Evolutionary conservation across 2,888 invertebrate genomes (phyloP), one percentile per base, ranked within the genome.

Genomic region (Tenthredo distinguenda): DNA sequence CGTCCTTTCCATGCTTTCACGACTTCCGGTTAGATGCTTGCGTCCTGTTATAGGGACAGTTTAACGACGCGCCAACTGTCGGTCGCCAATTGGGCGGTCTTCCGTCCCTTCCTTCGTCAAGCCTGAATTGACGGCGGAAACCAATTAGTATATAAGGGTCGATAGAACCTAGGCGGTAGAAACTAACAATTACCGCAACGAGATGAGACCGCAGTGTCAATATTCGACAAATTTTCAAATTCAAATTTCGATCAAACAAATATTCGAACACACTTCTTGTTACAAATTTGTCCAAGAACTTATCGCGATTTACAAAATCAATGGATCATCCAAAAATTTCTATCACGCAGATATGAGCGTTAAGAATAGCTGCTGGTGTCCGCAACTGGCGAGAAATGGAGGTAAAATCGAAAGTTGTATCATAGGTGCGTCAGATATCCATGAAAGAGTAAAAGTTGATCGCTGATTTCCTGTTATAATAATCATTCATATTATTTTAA

Each of bases 61-160:
- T 81, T 62, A 62, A 81, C 81, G 62, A 81, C 81, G 79, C n/a
- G 58, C 18, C 79, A 37, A 79, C 79, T 34, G 79, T n/a, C 34
- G 34, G 55, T 55, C n/a, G 81, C 81, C 81, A 81, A 81, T 81
- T 81, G 81, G 40, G 58, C 21, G 50, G 31, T 31, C 50, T 77
- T 77, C 77, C 77, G 77, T 77, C 77, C 77, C 77, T 74, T 74
- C 43, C 77, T 74, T 74, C 72, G 81, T 81, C 81, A 81, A 81
- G 81, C 62, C 37, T 81, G 58, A 62, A 62, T 81, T 81, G 81
- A 81, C 62, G 81, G 50, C 81, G 81, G 81, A 81, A 81, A 81
- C 81, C 58, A 50, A 81, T 81, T 81, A 62, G 81, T 40, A 21
- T 37, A 62, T 81, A 81, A 81, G 37, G 62, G 62, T 62, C 40